phyloP scores from a whole-genome alignment of 2,888 invertebrate genomes.

The Trisateles emortualis region DNA sequence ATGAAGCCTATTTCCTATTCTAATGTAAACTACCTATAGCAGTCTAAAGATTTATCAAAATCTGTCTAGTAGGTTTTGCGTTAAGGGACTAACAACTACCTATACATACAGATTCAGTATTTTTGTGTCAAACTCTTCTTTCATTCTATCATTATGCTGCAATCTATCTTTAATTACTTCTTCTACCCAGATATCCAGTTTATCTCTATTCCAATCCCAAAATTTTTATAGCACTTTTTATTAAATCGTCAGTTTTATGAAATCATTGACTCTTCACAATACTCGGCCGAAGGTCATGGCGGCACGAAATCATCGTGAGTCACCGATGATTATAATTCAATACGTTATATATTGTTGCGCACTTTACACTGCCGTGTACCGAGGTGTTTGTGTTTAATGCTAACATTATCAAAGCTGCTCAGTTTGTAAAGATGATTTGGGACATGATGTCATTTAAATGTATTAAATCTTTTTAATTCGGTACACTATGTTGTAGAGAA shows the following conservation, averaged over 20 bases:
- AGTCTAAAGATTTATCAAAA: too few relatives aligned
- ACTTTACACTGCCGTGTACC: background rate
- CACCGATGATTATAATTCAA: constrained; percentile 46
- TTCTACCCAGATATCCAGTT: background rate
- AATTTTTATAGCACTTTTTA: background rate
- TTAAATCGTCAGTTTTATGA: background rate
- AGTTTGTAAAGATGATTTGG: background rate
- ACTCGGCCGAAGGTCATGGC: constrained; percentile 23
- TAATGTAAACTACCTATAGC: too few relatives aligned
- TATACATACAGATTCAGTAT: too few relatives aligned
- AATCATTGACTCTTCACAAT: constrained; percentile 16
- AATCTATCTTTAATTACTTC: background rate
- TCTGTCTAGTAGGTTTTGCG: too few relatives aligned
- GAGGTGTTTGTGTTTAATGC: background rate
- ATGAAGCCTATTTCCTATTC: too few relatives aligned
- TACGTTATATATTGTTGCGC: constrained; percentile 24
- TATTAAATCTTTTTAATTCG: too few relatives aligned
- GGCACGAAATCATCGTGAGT: constrained; percentile 27
- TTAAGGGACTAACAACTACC: too few relatives aligned
- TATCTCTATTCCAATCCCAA: background rate
- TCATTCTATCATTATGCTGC: too few relatives aligned
- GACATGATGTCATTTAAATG: background rate
- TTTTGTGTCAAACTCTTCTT: too few relatives aligned
- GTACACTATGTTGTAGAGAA: too few relatives aligned
- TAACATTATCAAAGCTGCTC: background rate